Conservation (phyloP, 1,140 invertebrate species). For the Triops cancriformis region DNA sequence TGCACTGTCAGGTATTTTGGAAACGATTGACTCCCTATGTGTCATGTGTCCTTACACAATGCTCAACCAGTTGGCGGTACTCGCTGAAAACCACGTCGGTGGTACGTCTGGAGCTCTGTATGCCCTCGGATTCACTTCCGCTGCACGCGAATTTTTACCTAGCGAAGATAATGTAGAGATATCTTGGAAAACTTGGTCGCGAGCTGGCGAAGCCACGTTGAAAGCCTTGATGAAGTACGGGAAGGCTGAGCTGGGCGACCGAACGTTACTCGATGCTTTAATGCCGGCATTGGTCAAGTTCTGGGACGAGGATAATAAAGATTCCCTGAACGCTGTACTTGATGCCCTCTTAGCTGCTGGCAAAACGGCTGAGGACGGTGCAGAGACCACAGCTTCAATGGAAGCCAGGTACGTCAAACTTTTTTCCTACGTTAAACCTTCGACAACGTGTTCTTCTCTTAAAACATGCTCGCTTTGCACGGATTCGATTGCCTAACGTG, state of each 20-base stretch:
- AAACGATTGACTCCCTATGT: constrained; percentile 31
- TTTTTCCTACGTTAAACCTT: background rate
- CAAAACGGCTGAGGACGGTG: constrained; percentile 40
- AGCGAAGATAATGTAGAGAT: constrained; percentile 26
- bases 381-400: constrained; percentile 49
- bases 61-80: constrained; percentile 46
- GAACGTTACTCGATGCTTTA: constrained; percentile 59
- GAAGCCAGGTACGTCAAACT: constrained; percentile 42
- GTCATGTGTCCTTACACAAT: constrained; percentile 42
- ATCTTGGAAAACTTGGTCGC: constrained; percentile 41
- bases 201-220: constrained; percentile 46
- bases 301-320: constrained; percentile 32
- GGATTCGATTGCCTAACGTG: constrained; percentile 17
- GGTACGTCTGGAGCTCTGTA: constrained; percentile 63
- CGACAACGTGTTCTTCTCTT: too few species aligned
- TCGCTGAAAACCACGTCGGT: constrained; percentile 56
- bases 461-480: background rate
- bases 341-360: constrained; percentile 42
- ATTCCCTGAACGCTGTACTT: constrained; percentile 32
- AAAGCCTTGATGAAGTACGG: constrained; percentile 59
- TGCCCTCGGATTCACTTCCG: constrained; percentile 58
- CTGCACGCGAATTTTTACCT: constrained; percentile 41
- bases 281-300: constrained; percentile 35
- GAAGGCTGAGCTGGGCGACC: constrained; percentile 59
- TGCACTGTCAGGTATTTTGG: constrained; percentile 26